A percentile compares a stretch with the other conserved stretches of the same genome.
These are phyloP conservation scores for Poicephalus meyeri DNA, from an alignment of 2,113 vertebrate genomes.

Conservation along the genomic window DNA sequence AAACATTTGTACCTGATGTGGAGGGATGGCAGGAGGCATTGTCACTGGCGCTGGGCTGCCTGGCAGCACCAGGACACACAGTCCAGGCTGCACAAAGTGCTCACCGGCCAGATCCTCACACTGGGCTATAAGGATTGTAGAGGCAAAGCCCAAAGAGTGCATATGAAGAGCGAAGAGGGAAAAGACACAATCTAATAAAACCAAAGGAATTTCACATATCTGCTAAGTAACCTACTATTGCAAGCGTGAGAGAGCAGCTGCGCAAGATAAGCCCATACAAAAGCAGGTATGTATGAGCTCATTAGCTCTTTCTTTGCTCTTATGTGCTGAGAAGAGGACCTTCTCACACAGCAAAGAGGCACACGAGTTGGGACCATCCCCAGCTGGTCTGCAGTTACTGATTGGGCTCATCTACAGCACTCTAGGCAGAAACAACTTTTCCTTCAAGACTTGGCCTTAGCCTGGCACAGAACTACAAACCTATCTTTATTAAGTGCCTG, in stretches of 20 bases:
- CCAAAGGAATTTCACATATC: background rate
- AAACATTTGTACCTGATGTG: background rate
- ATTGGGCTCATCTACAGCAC: fast-evolving
- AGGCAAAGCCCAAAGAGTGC: background rate
- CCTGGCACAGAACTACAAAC: fast-evolving
- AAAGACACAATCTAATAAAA: background rate
- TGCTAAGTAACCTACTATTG: background rate
- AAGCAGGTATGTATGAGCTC: background rate
- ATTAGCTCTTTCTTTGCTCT: background rate
- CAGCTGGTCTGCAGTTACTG: background rate
- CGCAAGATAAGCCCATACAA: background rate
- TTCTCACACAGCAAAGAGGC: background rate
- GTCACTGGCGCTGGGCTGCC: background rate
- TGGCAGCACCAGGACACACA: background rate
- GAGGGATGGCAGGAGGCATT: background rate
- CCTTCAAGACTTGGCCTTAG: background rate
- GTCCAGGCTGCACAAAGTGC: background rate
- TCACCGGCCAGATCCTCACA: background rate
- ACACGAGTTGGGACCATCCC: background rate
- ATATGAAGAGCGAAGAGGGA: background rate
- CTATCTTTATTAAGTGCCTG: background rate
- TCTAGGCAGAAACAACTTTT: background rate
- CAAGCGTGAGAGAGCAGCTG: background rate
- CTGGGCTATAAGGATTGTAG: fast-evolving
- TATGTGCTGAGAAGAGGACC: background rate